These are phyloP conservation scores for Melanerpes formicivorus DNA, from an alignment of 2,113 vertebrate species.

Conservation along the genomic window DNA sequence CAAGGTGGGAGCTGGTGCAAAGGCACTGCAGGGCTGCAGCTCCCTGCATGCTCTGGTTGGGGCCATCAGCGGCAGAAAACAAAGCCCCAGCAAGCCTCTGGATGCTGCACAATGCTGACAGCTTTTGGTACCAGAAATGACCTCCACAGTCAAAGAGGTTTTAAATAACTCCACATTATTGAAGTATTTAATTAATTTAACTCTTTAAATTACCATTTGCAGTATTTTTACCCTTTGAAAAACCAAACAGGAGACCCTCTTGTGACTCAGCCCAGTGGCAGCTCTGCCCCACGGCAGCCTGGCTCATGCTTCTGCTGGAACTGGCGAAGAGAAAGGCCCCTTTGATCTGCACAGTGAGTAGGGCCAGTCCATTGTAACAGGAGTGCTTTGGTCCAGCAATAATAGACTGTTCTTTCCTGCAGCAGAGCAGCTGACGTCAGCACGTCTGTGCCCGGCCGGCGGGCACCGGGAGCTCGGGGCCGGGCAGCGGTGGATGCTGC, in stretches of 20 bases:
- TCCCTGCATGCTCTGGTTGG: not conserved
- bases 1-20: not conserved
- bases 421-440: constrained; percentile 71
- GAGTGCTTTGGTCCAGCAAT: constrained; percentile 78
- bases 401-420: constrained; percentile 82
- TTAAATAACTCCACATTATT: not conserved
- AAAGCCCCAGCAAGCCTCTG: not conserved
- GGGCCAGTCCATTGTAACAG: constrained; percentile 80
- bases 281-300: constrained; percentile 9
- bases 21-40: accelerated
- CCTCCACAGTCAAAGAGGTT: not conserved
- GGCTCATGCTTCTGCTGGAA: constrained; percentile 55
- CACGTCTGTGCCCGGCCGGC: constrained; percentile 63
- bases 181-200: not conserved
- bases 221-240: not conserved
- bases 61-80: not conserved
- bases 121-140: not conserved
- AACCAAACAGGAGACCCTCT: not conserved
- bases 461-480: constrained; percentile 32
- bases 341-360: constrained; percentile 77
- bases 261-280: not conserved
- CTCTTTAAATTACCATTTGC: not conserved
- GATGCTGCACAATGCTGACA: not conserved
- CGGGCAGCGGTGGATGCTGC: constrained; percentile 27
- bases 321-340: constrained; percentile 76